Evolutionary conservation across 2,113 vertebrate genomes (phyloP).

Genomic region (Lepus europaeus): DNA sequence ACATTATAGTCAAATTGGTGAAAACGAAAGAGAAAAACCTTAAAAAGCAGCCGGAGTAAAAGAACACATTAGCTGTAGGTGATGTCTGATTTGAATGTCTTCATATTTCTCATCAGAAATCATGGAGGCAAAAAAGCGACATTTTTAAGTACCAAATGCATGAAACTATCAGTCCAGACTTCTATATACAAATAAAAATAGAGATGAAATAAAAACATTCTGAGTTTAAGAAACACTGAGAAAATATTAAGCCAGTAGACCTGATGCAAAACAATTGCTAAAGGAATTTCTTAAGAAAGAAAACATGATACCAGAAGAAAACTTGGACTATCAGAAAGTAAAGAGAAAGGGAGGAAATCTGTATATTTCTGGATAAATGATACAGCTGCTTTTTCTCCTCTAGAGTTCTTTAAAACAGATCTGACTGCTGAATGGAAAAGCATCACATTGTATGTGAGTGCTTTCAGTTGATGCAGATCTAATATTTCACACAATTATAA

Average conservation of each 20-base stretch:
- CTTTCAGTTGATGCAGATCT: neutral
- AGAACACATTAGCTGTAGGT: neutral
- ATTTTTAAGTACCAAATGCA: neutral
- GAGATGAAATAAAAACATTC: neutral
- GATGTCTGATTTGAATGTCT: neutral
- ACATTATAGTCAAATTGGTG: neutral
- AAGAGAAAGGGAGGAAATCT: neutral
- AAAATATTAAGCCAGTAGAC: neutral
- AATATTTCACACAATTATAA: neutral
- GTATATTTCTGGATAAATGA: neutral
- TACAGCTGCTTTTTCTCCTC: neutral
- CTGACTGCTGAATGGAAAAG: neutral
- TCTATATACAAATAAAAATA: neutral
- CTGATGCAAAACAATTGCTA: neutral
- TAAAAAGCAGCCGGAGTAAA: neutral
- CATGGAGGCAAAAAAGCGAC: neutral
- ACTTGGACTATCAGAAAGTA: neutral
- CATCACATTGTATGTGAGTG: neutral
- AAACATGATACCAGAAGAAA: neutral
- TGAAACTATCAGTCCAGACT: neutral
- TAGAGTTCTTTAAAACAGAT: neutral
- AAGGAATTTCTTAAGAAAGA: neutral
- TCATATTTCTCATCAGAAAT: neutral
- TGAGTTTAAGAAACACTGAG: slow-evolving; percentile 17
- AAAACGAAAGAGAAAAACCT: neutral